Conservation (phyloP, 2,797 vertebrate species). For the Heliangelus exortis region DNA sequence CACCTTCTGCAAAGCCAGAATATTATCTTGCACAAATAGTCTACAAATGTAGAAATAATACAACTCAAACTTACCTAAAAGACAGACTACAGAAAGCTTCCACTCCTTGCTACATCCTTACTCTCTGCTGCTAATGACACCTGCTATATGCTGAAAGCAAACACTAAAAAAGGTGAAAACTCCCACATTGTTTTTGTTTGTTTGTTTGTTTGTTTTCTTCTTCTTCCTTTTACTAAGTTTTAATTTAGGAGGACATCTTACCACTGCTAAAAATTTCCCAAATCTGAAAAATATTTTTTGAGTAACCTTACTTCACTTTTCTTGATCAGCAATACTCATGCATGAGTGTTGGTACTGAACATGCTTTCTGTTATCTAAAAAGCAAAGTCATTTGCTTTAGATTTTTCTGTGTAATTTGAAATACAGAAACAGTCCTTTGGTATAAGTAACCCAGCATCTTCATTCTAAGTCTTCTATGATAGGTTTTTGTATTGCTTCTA, state of each 20-base stretch:
- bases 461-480: not conserved
- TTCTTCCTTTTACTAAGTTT: not conserved
- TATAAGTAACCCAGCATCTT: not conserved
- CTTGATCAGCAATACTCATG: not conserved
- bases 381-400: not conserved
- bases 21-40: constrained; percentile 68
- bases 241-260: not conserved
- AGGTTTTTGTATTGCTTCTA: not conserved
- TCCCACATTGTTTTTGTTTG: not conserved
- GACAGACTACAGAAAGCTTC: constrained; percentile 20
- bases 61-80: constrained; percentile 16
- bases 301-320: not conserved
- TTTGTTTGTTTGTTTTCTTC: not conserved
- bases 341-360: not conserved
- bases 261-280: not conserved
- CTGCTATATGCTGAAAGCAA: not conserved
- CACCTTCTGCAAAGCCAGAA: constrained; percentile 44
- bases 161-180: not conserved
- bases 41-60: constrained; percentile 68
- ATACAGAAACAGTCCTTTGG: not conserved
- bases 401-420: not conserved
- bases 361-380: not conserved
- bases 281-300: not conserved
- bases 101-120: not conserved
- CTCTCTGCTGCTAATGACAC: constrained; percentile 38